phyloP scores from a whole-genome alignment of 1,140 invertebrate species.

The Gryon sp. region DNA sequence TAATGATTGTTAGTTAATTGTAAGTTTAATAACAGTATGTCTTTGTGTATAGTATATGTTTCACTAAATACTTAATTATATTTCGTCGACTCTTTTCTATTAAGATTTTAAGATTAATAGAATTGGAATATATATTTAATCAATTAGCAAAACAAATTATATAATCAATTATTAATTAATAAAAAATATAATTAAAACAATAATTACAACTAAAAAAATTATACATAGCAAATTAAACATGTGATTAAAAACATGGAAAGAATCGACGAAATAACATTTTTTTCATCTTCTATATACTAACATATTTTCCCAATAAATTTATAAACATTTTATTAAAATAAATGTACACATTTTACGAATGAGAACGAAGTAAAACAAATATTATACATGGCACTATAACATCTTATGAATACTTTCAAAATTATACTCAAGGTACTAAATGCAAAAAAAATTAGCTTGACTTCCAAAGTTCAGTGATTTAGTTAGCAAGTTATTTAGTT shows the following conservation, averaged over 20 bases:
- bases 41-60: slow-evolving; percentile 49
- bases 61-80: slow-evolving; percentile 35
- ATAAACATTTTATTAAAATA: slow-evolving; percentile 30
- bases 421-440: slow-evolving; percentile 33
- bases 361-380: slow-evolving; percentile 16
- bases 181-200: neutral
- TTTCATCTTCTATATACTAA: slow-evolving; percentile 14
- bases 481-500: slow-evolving; percentile 3
- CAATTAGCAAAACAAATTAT: neutral
- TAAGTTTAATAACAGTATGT: slow-evolving; percentile 46
- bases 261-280: slow-evolving; percentile 38
- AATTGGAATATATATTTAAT: neutral
- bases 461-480: slow-evolving; percentile 2
- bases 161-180: slow-evolving; percentile 4
- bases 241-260: slow-evolving; percentile 22
- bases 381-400: slow-evolving; percentile 21
- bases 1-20: slow-evolving; percentile 60
- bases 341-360: slow-evolving; percentile 33
- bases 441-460: slow-evolving; percentile 19
- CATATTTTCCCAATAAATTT: slow-evolving; percentile 22
- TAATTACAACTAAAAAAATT: neutral
- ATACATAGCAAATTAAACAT: neutral
- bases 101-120: slow-evolving; percentile 5
- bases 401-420: slow-evolving; percentile 11
- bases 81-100: slow-evolving; percentile 40